phyloP scores from a whole-genome alignment of 1,140 invertebrate genomes.

The Andricus grossulariae region DNA sequence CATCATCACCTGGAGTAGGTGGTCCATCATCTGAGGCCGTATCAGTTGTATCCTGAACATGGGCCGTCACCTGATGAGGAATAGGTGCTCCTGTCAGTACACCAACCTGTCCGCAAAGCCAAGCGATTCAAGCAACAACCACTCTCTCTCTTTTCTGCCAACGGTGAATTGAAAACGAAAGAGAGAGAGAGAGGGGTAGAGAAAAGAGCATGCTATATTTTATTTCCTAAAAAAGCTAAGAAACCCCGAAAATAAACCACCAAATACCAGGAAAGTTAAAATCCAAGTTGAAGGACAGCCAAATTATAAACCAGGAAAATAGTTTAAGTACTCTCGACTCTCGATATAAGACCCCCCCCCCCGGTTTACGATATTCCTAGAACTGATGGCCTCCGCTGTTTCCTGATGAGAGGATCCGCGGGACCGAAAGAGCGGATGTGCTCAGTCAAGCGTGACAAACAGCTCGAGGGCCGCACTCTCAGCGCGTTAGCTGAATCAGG shows the following conservation, averaged over 20 bases:
- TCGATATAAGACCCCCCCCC: too few relatives aligned
- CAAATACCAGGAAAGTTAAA: not conserved
- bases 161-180: not conserved
- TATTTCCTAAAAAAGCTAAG: too few relatives aligned
- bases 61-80: slow-evolving; percentile 59
- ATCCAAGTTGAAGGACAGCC: slow-evolving; percentile 9
- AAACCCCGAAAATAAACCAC: not conserved
- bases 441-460: too few relatives aligned
- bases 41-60: slow-evolving; percentile 61
- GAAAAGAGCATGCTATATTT: not conserved
- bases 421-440: too few relatives aligned
- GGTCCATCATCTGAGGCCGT: slow-evolving; percentile 63
- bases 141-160: slow-evolving; percentile 26
- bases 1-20: slow-evolving; percentile 83
- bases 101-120: slow-evolving; percentile 66
- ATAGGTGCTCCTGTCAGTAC: slow-evolving; percentile 66
- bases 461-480: too few relatives aligned
- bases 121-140: slow-evolving; percentile 46
- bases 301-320: slow-evolving; percentile 13
- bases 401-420: too few relatives aligned
- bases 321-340: not conserved
- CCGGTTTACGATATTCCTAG: too few relatives aligned
- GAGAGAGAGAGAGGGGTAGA: not conserved
- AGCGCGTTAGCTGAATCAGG: too few relatives aligned
- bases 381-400: too few relatives aligned